Evolutionary conservation across 2,113 vertebrate species (phyloP).

Genomic region (Grus americana): DNA sequence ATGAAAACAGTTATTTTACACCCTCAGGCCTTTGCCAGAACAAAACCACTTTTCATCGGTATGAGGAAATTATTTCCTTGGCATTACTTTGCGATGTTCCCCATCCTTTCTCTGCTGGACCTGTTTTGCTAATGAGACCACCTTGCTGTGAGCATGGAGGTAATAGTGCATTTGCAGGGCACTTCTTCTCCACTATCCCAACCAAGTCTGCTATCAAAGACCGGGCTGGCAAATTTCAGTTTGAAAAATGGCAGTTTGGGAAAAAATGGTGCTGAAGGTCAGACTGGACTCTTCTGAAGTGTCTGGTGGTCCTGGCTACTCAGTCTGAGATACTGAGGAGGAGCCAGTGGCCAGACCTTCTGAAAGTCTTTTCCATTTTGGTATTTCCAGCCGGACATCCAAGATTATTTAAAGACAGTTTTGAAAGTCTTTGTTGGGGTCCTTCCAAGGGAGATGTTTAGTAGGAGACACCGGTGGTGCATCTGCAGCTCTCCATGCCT

Average conservation of each 20-base stretch:
- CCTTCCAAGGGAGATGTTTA: neutral
- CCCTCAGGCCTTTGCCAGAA: neutral
- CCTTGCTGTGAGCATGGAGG: neutral
- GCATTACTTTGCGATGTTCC: neutral
- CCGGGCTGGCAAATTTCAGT: neutral
- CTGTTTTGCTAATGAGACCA: neutral
- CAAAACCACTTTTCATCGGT: neutral
- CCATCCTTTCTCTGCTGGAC: neutral
- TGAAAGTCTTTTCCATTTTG: neutral
- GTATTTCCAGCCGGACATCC: neutral
- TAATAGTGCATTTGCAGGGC: neutral
- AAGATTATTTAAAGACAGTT: neutral
- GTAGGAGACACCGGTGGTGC: neutral
- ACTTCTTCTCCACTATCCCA: neutral
- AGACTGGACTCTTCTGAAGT: neutral
- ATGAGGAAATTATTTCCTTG: neutral
- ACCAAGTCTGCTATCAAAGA: neutral
- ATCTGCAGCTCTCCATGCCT: neutral
- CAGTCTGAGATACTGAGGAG: neutral
- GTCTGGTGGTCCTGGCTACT: neutral
- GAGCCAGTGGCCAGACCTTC: neutral
- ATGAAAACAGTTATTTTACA: neutral
- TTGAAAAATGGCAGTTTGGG: neutral
- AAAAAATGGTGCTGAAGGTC: neutral
- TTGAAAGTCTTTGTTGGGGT: neutral